Percentiles rank a stretch among this genome's conserved stretches.
Evolutionary conservation across 2,797 vertebrate species (phyloP).

Genomic region (Hemibagrus guttatus): DNA sequence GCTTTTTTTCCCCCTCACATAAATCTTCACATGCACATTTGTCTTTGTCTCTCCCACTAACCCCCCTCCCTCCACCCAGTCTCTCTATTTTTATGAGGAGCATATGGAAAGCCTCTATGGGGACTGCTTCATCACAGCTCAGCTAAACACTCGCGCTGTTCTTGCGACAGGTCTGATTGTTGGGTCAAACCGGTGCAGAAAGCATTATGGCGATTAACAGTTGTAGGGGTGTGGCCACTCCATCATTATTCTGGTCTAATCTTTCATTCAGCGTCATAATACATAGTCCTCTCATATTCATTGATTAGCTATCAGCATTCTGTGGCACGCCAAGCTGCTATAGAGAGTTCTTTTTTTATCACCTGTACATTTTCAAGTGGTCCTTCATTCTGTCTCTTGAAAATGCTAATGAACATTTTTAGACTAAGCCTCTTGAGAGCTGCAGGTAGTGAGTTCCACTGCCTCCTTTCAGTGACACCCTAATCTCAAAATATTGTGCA

Average conservation of each 20-base stretch:
- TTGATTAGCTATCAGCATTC: background rate
- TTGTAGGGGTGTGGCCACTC: too few relatives aligned
- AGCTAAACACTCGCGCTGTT: constrained; percentile 24
- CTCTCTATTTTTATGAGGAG: constrained; percentile 77
- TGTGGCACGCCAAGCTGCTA: background rate
- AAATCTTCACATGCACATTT: constrained; percentile 76
- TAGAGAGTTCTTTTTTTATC: background rate
- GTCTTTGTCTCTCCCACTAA: constrained; percentile 71
- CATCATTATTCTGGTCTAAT: background rate
- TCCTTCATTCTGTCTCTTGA: background rate
- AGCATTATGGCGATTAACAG: background rate
- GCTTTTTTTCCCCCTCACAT: constrained; percentile 62
- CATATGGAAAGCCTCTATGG: constrained; percentile 74
- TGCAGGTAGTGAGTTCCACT: background rate
- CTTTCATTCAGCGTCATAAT: background rate
- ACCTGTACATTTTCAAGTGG: background rate
- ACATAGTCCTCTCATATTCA: background rate
- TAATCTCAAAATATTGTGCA: background rate
- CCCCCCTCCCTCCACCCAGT: background rate
- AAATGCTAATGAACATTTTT: background rate
- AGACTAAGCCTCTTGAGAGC: constrained; percentile 1
- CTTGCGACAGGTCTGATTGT: background rate
- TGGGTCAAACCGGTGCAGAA: constrained; percentile 27
- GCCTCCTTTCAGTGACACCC: background rate
- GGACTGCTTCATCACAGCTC: constrained; percentile 71